Evolutionary conservation across 2,888 invertebrate species (phyloP), one percentile per base, ranked within the genome.

Genomic region (Platynereis dumerilii): DNA sequence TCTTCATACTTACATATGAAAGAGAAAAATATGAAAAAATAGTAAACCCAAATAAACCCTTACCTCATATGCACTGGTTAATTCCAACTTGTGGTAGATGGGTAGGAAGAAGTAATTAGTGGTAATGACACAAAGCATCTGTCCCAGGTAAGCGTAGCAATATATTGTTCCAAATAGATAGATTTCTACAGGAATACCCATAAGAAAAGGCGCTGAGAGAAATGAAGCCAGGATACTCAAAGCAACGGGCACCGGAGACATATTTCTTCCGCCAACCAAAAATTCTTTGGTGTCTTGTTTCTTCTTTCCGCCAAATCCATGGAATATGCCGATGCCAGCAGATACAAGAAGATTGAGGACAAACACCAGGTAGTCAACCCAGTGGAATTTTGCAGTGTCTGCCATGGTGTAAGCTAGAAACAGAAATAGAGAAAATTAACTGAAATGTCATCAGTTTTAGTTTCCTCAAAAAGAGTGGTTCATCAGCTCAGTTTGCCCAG

Each of bases 91-190:
- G 67, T 79, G 78, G 63, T 79, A 78, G 34, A 77, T 74, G 12
- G 80, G 80, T 39, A 81, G 63, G 62, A 76, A 80, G n/a, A 79
- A 70, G 64, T 78, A 75, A n/a, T 78, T 77, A 5, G 77, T 65
- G 65, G 77, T 65, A 15, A 75, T 92, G 1, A 92, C 92, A 10
- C 90, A 92, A 15, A 92, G 80, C 29, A 93, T 82, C 85, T 94
- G 93, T 0, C 92, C 89, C 44, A 92, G 71, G 79, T 71, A 72
- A 15, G 77, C 71, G 29, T 75, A 67, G 72, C 73, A 71, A 83
- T 93, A 94, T 83, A 93, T 93, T 0, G 92, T 91, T 24, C 95
- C 95, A 78, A 91, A 90, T 75, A 88, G 88, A 82, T 74, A 77
- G 17, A 77, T 71, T 65, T 78, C 78, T 7, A 73, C 72, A 1